Evolutionary conservation across 1,140 invertebrate species (phyloP).

Genomic region (Hirudo medicinalis): DNA sequence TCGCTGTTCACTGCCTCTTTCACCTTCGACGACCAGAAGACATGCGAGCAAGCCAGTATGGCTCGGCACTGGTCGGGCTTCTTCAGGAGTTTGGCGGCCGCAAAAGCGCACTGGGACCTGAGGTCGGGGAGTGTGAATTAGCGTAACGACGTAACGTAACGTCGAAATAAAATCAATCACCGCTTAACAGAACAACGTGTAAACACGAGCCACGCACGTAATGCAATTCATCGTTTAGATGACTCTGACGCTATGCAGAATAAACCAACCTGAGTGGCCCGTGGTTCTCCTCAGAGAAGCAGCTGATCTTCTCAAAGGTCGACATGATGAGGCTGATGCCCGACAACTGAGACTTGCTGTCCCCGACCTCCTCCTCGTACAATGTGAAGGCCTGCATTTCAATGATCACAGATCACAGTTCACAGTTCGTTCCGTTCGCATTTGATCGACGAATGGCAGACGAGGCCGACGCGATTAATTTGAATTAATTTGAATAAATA

Average conservation of each 20-base stretch:
- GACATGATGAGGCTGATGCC: conserved; percentile 82
- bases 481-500: too few relatives aligned
- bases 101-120: conserved; percentile 79
- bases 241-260: too few relatives aligned
- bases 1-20: background rate
- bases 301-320: conserved; percentile 75
- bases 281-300: conserved; percentile 87
- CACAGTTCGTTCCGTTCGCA: too few relatives aligned
- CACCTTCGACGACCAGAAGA: conserved; percentile 84
- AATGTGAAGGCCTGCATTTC: conserved; percentile 68
- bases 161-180: too few relatives aligned
- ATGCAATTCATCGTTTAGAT: too few relatives aligned
- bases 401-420: too few relatives aligned
- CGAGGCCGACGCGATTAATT: too few relatives aligned
- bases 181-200: too few relatives aligned
- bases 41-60: conserved; percentile 75
- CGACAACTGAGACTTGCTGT: conserved; percentile 87
- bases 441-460: too few relatives aligned
- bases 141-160: too few relatives aligned
- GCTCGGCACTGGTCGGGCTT: conserved; percentile 93
- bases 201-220: too few relatives aligned
- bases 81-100: conserved; percentile 85
- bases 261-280: conserved; percentile 65
- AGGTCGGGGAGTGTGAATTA: too few relatives aligned
- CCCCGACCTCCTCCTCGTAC: conserved; percentile 96